These are phyloP conservation scores for Catamblyrhynchus diadema DNA, from an alignment of 2,797 vertebrate genomes.

Conservation along the genomic window DNA sequence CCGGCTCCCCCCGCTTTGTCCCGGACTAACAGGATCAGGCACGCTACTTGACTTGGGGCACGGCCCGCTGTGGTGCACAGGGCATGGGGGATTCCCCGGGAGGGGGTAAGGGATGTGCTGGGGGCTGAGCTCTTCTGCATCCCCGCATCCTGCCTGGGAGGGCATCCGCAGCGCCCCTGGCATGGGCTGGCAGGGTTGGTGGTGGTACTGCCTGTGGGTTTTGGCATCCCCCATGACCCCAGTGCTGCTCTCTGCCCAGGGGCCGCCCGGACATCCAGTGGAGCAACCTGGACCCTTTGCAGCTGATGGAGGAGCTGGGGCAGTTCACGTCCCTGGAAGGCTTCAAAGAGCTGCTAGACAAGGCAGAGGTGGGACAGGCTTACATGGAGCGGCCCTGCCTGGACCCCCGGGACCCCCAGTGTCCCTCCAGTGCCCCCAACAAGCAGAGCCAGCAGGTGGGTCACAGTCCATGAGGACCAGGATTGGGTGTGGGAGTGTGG, in stretches of 20 bases:
- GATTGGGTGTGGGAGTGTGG: background rate
- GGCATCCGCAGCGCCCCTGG: fast-evolving
- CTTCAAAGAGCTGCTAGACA: slow-evolving; percentile 95
- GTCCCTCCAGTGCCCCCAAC: slow-evolving; percentile 91
- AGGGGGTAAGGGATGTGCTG: background rate
- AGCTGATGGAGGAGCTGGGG: slow-evolving; percentile 93
- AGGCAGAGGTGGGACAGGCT: slow-evolving; percentile 93
- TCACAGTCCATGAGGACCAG: background rate
- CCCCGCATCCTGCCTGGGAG: background rate
- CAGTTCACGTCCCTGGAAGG: slow-evolving; percentile 93
- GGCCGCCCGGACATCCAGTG: slow-evolving; percentile 95
- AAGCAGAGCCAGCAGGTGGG: slow-evolving; percentile 87
- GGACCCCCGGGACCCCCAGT: slow-evolving; percentile 87
- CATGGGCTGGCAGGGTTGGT: background rate
- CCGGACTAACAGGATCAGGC: slow-evolving; percentile 93
- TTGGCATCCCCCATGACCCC: background rate
- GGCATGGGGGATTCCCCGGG: background rate
- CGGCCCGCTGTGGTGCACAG: background rate
- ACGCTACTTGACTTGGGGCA: slow-evolving; percentile 87
- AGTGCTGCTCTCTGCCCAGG: slow-evolving; percentile 64
- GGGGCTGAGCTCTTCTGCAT: background rate
- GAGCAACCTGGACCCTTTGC: slow-evolving; percentile 96
- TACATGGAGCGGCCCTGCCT: slow-evolving; percentile 96
- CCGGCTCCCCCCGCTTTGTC: slow-evolving; percentile 78
- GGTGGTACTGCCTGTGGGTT: background rate